A percentile compares a stretch with the other conserved stretches of the same genome.
phyloP scores from a whole-genome alignment of 2,113 vertebrate species.

The Tragulus kanchil region DNA sequence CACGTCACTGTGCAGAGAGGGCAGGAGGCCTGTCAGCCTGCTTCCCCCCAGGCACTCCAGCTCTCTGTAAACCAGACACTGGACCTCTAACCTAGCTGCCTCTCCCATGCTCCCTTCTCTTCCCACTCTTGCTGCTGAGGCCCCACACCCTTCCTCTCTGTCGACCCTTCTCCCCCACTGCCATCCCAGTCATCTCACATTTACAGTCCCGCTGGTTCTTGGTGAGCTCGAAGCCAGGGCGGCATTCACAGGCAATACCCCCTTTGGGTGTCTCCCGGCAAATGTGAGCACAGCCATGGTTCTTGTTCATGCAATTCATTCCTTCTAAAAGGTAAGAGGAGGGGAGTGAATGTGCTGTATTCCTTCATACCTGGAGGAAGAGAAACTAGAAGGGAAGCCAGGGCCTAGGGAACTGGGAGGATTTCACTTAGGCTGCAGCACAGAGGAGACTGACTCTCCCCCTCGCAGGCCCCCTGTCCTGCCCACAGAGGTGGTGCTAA shows the following conservation, averaged over 20 bases:
- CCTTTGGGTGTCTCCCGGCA: constrained; percentile 97
- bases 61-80: background rate
- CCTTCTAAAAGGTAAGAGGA: constrained; percentile 90
- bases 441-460: background rate
- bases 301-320: constrained; percentile 99
- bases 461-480: background rate
- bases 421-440: background rate
- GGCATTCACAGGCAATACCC: constrained; percentile 97
- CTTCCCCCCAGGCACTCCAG: background rate
- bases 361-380: background rate
- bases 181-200: constrained; percentile 88
- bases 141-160: background rate
- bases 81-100: background rate
- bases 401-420: background rate
- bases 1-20: constrained; percentile 93
- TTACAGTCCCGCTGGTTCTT: constrained; percentile 98
- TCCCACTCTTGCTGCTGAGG: background rate
- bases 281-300: constrained; percentile 98
- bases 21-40: constrained; percentile 48
- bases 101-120: background rate
- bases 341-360: constrained; percentile 44
- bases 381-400: accelerated
- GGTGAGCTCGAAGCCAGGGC: constrained; percentile 98
- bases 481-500: background rate
- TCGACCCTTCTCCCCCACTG: background rate